A percentile compares a stretch with the other conserved stretches of the same genome.
phyloP scores from a whole-genome alignment of 2,797 vertebrate genomes.

The Percopsis omiscomaycus region DNA sequence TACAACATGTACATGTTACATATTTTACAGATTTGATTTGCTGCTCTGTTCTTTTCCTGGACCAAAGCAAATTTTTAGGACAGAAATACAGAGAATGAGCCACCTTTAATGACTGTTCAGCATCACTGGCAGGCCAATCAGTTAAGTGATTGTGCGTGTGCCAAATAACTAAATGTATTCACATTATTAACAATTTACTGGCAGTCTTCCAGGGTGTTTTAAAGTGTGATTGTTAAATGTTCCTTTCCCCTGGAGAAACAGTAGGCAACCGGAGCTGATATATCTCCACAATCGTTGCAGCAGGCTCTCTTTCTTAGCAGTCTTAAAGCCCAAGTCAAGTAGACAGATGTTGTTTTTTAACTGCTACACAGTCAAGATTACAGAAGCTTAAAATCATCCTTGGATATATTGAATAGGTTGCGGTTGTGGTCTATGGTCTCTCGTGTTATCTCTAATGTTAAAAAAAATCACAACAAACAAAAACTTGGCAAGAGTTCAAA shows the following conservation, averaged over 20 bases:
- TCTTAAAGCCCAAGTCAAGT: background rate
- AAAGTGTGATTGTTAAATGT: slow-evolving; percentile 34
- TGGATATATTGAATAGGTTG: no score
- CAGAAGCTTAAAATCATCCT: no score
- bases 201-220: slow-evolving; percentile 21
- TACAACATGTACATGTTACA: slow-evolving; percentile 1
- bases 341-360: no score
- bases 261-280: slow-evolving; percentile 40
- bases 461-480: background rate
- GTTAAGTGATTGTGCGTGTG: slow-evolving; percentile 22
- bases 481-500: slow-evolving; percentile 38
- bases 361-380: no score
- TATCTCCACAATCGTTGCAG: slow-evolving; percentile 17
- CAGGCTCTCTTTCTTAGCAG: background rate
- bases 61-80: slow-evolving; percentile 20
- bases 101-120: slow-evolving; percentile 1
- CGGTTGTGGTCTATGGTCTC: no score
- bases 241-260: slow-evolving; percentile 26
- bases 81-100: slow-evolving; percentile 35
- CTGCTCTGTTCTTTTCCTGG: slow-evolving; percentile 5
- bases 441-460: no score
- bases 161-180: slow-evolving; percentile 29
- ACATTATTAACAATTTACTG: slow-evolving; percentile 33
- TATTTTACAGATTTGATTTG: slow-evolving; percentile 22
- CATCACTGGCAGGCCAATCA: slow-evolving; percentile 28